phyloP scores from a whole-genome alignment of 2,797 vertebrate genomes.

The Apogon hyalosoma region DNA sequence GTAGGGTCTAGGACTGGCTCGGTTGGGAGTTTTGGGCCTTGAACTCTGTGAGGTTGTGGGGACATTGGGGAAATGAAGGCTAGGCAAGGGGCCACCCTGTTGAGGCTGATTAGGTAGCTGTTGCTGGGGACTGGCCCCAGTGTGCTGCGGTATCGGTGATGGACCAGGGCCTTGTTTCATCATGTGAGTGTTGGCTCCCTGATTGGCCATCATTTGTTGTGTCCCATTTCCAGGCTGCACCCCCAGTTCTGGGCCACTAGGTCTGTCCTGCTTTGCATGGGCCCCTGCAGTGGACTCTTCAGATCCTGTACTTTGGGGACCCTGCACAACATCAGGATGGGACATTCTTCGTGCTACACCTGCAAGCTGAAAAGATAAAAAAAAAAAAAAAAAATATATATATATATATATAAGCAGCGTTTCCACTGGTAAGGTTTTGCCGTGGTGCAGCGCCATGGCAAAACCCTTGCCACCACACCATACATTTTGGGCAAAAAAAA shows the following conservation, averaged over 20 bases:
- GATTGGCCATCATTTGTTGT: constrained; percentile 90
- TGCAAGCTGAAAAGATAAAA: constrained; percentile 74
- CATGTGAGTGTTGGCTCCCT: constrained; percentile 88
- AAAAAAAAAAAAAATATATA: no score
- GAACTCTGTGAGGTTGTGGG: constrained; percentile 94
- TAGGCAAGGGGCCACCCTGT: constrained; percentile 86
- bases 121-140: constrained; percentile 92
- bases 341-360: constrained; percentile 90
- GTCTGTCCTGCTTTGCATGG: constrained; percentile 86
- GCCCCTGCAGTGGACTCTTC: constrained; percentile 85
- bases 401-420: no score
- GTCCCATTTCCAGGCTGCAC: constrained; percentile 87
- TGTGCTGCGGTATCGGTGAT: constrained; percentile 86
- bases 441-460: no score
- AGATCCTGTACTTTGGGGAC: constrained; percentile 86
- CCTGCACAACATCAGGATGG: constrained; percentile 90
- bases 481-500: no score
- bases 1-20: constrained; percentile 97
- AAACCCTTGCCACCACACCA: no score
- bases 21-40: constrained; percentile 97
- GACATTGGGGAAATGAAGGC: constrained; percentile 93
- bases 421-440: no score
- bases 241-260: constrained; percentile 84
- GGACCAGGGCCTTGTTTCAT: constrained; percentile 93
- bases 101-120: constrained; percentile 87